Evolutionary conservation across 2,113 vertebrate species (phyloP), one percentile per base, ranked within the genome.

Genomic region (Vireo altiloquus): DNA sequence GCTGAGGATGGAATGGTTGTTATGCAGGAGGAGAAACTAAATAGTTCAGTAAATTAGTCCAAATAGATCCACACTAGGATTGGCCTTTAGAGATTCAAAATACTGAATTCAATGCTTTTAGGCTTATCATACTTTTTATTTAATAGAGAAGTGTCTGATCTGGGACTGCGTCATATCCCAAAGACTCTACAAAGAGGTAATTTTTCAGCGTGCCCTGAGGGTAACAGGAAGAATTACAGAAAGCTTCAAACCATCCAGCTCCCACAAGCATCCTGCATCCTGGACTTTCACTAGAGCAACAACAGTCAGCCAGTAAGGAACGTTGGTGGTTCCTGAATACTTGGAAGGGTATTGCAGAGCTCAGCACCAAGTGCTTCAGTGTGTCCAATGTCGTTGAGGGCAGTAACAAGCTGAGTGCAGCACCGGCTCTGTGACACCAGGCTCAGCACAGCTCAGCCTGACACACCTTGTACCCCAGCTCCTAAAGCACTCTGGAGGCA

Each of bases 221-320:
- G 90, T 86, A 95, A 94, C 56, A 95, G 91, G 74, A 93, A 85
- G 64, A 95, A 94, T 94, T 95, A 90, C 52, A 94, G 96, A 95
- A 90, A 89, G 64, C 64, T 96, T 89, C 83, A 81, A 95, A 91
- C 46, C 88, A 60, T 95, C 70, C 95, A 82, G 59, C 72, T 94
- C 89, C 80, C 78, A 82, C 61, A 93, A 95, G 50, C 40, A 95
- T 87, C 68, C 53, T 81, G 60, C 79, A 57, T 61, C 89, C 53
- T 87, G 71, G 88, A 64, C 82, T 87, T 94, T 81, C 90, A 92
- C 77, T 94, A 39, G 77, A 87, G 90, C 74, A 95, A 76, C 94
- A 88, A 83, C 88, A 88, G 61, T 81, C 64, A 86, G 90, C 37
- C 81, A 94, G 82, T 16, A 61, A 89, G 86, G 90, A 95, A 76